Base-by-base conservation (phyloP, 2,888 invertebrate genomes). In the Aradus depressus region DNA sequence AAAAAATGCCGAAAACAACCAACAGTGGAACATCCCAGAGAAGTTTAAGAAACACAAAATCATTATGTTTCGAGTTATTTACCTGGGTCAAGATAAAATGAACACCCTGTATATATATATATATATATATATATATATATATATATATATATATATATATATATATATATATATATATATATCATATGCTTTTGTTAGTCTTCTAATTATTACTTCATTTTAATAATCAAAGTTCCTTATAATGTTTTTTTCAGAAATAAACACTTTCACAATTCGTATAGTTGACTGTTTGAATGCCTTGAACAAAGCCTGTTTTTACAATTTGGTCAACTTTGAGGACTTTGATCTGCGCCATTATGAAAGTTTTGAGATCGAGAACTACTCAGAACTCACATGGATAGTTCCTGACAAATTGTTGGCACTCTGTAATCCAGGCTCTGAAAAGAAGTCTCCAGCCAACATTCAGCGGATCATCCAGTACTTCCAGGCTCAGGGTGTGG, bases 301-400 rank as follows among this genome's bases (percentile, higher is more conserved):
- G 26, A 79, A 88, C 62, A 91, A 90, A 72, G 95, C 95, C 6
- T 72, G 85, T 61, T 78, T 80, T 58, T 80, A 84, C 58, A 81
- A 85, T 31, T 96, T 96, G 73, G 89, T 97, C 64, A 80, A 91
- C 69, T 96, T 97, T 65, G 77, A 83, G 37, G 85, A 87, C 64
- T 98, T 98, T 67, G 87, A 96, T 72, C 81, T 86, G n/a, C 82
- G 89, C 31, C 93, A 97, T 68, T 98, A 98, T 71, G 85, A 96
- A 68, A 83, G 85, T 68, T 96, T 89, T 70, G 96, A 97, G 51
- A 34, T 54, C 16, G 93, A 97, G 70, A 92, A 95, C 68, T 98
- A 97, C 23, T 47, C 47, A 16, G 98, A 99, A 66, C 77, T 98
- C 51, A 98, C 96, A 73, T 98, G 98, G 98, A 90, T 98, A 63